Conservation (phyloP, 92 coral and sea anemone species). For the Scolanthus callimorphus region DNA sequence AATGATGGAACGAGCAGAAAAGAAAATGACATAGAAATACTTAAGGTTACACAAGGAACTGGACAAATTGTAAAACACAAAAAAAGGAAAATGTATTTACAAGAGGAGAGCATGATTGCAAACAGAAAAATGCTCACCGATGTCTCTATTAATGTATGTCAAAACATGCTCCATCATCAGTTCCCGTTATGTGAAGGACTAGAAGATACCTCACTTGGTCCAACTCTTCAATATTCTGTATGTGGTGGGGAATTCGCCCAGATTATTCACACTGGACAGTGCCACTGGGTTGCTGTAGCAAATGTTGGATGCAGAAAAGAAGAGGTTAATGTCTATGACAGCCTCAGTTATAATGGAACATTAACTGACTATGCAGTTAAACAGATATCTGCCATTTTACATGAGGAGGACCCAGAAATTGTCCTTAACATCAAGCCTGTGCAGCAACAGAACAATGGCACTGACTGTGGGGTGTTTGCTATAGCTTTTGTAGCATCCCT, state of each 20-base stretch:
- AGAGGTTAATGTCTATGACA: constrained; percentile 29
- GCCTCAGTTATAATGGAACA: constrained; percentile 9
- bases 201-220: constrained; percentile 30
- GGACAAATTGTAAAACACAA: constrained; percentile 8
- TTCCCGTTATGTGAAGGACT: constrained; percentile 17
- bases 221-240: constrained; percentile 13
- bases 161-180: constrained; percentile 21
- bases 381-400: constrained; percentile 30
- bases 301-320: constrained; percentile 18
- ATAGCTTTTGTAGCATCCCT: constrained; percentile 40
- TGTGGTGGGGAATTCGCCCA: constrained; percentile 25
- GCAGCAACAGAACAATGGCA: constrained; percentile 41
- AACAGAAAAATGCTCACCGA: constrained; percentile 32
- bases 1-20: neutral
- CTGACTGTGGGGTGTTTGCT: constrained; percentile 64
- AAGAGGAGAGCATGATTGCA: constrained; percentile 8
- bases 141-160: constrained; percentile 23
- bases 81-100: constrained; percentile 9
- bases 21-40: constrained; percentile 13
- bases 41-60: constrained; percentile 9
- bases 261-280: constrained; percentile 36
- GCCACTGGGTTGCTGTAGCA: constrained; percentile 38
- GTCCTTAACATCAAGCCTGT: constrained; percentile 20
- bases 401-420: constrained; percentile 13
- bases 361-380: constrained; percentile 10